phyloP scores from a whole-genome alignment of 2,113 vertebrate genomes.

The Actinemys pallida region DNA sequence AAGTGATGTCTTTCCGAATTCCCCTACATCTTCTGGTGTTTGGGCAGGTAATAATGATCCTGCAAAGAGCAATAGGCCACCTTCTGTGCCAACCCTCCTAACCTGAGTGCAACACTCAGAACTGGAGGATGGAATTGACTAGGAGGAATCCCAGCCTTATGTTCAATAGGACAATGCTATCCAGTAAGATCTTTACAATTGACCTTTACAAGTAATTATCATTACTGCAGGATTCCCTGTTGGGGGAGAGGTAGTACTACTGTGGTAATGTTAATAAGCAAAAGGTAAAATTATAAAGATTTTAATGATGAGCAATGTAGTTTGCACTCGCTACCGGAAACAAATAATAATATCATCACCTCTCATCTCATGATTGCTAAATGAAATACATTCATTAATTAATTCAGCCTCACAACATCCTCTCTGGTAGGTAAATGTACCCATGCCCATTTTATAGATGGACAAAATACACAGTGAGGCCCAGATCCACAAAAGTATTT shows the following conservation, averaged over 20 bases:
- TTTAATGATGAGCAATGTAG: slow-evolving; percentile 23
- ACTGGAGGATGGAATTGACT: slow-evolving; percentile 50
- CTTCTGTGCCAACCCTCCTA: slow-evolving; percentile 22
- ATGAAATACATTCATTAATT: slow-evolving; percentile 61
- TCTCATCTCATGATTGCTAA: slow-evolving; percentile 50
- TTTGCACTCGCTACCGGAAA: slow-evolving; percentile 62
- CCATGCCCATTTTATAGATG: background rate
- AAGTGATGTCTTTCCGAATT: background rate
- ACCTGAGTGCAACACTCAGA: slow-evolving; percentile 10
- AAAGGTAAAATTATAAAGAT: slow-evolving; percentile 48
- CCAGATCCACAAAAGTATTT: background rate
- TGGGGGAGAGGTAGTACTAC: slow-evolving; percentile 48
- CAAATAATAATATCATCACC: slow-evolving; percentile 57
- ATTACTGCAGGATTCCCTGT: slow-evolving; percentile 60
- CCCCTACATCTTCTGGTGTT: slow-evolving; percentile 9
- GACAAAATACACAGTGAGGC: background rate
- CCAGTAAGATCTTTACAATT: slow-evolving; percentile 66
- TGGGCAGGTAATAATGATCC: slow-evolving; percentile 14
- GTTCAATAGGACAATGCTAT: slow-evolving; percentile 52
- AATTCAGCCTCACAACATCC: slow-evolving; percentile 49
- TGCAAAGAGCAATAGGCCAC: slow-evolving; percentile 18
- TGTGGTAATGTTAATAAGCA: slow-evolving; percentile 68
- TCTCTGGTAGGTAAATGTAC: background rate
- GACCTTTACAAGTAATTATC: slow-evolving; percentile 76
- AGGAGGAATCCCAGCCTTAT: slow-evolving; percentile 59